phyloP scores from a whole-genome alignment of 2,113 vertebrate genomes.

The Ciconia maguari region DNA sequence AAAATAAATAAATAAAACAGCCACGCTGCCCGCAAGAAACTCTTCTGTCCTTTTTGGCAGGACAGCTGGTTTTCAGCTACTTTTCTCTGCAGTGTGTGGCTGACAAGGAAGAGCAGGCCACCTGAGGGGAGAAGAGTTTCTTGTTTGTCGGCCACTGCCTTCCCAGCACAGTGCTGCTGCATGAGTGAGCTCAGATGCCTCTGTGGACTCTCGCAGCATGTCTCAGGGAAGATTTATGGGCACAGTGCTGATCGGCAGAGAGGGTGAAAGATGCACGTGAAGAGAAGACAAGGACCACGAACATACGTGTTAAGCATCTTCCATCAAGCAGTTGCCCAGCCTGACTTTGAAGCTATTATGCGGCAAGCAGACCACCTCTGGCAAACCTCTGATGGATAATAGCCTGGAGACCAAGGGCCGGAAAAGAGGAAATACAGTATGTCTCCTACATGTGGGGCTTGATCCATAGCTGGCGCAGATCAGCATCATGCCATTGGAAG shows the following conservation, averaged over 20 bases:
- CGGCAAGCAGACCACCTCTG: background rate
- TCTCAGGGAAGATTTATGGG: background rate
- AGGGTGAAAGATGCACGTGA: background rate
- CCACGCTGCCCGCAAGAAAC: background rate
- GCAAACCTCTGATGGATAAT: background rate
- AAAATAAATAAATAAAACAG: constrained; percentile 42
- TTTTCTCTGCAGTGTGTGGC: background rate
- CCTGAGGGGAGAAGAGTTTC: constrained; percentile 15
- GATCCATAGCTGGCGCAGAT: background rate
- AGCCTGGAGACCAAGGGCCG: background rate
- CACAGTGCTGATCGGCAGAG: background rate
- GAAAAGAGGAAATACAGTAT: background rate
- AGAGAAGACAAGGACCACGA: background rate
- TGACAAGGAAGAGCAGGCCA: constrained; percentile 40
- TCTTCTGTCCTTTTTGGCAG: background rate
- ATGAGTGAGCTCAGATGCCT: background rate
- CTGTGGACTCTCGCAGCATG: background rate
- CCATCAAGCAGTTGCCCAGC: background rate
- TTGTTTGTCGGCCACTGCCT: background rate
- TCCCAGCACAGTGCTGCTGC: background rate
- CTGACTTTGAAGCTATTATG: background rate
- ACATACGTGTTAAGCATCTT: background rate
- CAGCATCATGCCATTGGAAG: background rate
- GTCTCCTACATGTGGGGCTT: background rate
- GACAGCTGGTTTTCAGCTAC: constrained; percentile 22